Evolutionary conservation across 2,888 invertebrate genomes (phyloP), one percentile per base, ranked within the genome.

Genomic region (Dichetophora obliterata): DNA sequence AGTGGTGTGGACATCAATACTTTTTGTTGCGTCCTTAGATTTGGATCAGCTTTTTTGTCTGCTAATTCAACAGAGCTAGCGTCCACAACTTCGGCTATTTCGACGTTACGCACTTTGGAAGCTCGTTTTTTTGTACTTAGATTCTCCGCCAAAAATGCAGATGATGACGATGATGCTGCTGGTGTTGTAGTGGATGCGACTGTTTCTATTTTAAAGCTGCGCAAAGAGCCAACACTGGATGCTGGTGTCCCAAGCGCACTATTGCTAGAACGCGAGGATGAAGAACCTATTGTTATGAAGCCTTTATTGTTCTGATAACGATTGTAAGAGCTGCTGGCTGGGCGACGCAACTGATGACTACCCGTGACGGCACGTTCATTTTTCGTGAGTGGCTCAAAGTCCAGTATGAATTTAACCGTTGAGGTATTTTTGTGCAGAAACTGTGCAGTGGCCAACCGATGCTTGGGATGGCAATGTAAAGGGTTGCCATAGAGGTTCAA

Each of bases 401-500:
- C 92, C 50, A 93, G 85, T 63, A 92, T 85, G 85, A 93, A 93
- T 87, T 91, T 91, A 5, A 89, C 90, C 37, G 89, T 90, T 9
- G 90, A 88, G 16, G 91, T 90, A 80, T 91, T 91, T 77, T 90
- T 90, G 84, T 92, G 91, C 65, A 93, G 87, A 86, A 91, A 91
- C 81, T 90, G 90, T 3, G 91, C 90, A 0, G 91, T 90, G 1
- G 90, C 86, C 75, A 88, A 82, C 52, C 93, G 90, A 85, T 94
- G 93, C 59, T 91, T 90, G 0, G 91, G 91, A 87, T 93, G 92
- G 85, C 91, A 93, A 74, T 91, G 90, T 22, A 94, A 83, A 0
- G 94, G 93, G 89, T 94, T 93, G 5, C 92, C 92, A 79, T 90
- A 89, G 16, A 93, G 87, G 81, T 91, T 91, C 14, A 94, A 83